phyloP scores from a whole-genome alignment of 2,113 vertebrate genomes.

The Nannobrachium achirus region DNA sequence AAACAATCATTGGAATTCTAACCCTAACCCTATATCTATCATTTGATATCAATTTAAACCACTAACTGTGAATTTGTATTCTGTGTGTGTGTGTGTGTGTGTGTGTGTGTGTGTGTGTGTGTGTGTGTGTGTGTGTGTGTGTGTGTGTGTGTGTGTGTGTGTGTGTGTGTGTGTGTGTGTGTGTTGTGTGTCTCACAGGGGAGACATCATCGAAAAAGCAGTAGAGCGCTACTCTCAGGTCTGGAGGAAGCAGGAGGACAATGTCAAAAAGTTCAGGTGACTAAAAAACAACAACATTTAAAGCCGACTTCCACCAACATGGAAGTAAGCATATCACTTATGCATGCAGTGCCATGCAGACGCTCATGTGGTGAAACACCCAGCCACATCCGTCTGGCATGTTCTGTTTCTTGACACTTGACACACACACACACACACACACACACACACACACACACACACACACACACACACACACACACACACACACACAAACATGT shows the following conservation, averaged over 20 bases:
- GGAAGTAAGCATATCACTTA: neutral
- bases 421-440: too few species aligned
- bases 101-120: neutral
- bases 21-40: too few species aligned
- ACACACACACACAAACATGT: too few species aligned
- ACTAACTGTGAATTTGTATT: too few species aligned
- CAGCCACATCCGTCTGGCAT: too few species aligned
- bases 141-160: constrained; percentile 6
- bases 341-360: too few species aligned
- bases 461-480: too few species aligned
- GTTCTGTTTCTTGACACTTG: too few species aligned
- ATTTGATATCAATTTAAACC: neutral
- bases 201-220: constrained; percentile 45
- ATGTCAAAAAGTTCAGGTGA: constrained; percentile 71
- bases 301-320: too few species aligned
- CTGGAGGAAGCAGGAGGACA: constrained; percentile 70
- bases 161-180: constrained; percentile 10
- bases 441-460: too few species aligned
- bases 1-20: neutral
- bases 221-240: constrained; percentile 36
- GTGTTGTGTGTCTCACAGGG: constrained; percentile 41
- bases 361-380: too few species aligned
- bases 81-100: neutral
- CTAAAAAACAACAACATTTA: neutral
- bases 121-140: constrained; percentile 16